These are phyloP conservation scores for Chiloscyllium plagiosum DNA, from an alignment of 2,113 vertebrate genomes.

Conservation along the genomic window DNA sequence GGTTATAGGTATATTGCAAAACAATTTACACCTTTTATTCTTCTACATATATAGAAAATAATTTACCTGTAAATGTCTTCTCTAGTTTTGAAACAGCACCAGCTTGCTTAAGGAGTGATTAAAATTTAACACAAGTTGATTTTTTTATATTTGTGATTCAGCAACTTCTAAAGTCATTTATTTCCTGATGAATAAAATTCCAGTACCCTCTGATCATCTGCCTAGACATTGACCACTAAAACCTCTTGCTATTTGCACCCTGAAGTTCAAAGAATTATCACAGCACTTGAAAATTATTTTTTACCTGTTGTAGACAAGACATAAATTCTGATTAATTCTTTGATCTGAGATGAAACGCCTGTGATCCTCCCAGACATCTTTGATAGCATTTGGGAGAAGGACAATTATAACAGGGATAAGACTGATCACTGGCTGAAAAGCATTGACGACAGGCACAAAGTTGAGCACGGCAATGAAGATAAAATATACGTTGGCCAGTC, in stretches of 20 bases:
- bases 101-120: too few relatives aligned
- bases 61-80: too few relatives aligned
- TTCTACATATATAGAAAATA: too few relatives aligned
- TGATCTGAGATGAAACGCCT: constrained; percentile 74
- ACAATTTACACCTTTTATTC: too few relatives aligned
- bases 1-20: too few relatives aligned
- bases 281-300: neutral
- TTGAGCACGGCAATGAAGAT: constrained; percentile 72
- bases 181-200: neutral
- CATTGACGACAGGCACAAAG: constrained; percentile 78
- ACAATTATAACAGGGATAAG: constrained; percentile 77
- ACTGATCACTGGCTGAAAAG: constrained; percentile 77
- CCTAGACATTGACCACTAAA: neutral
- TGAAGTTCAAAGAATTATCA: neutral
- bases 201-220: neutral
- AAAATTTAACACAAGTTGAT: neutral
- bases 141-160: neutral
- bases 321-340: constrained; percentile 72
- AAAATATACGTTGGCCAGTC: constrained; percentile 85
- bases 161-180: neutral
- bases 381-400: constrained; percentile 74
- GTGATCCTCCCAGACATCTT: constrained; percentile 88
- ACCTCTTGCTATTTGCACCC: neutral
- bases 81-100: too few relatives aligned
- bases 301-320: constrained; percentile 82